Percentiles rank a stretch among this genome's conserved stretches.
These are phyloP conservation scores for Agrochola lota DNA, from an alignment of 2,888 invertebrate species.

Conservation along the genomic window DNA sequence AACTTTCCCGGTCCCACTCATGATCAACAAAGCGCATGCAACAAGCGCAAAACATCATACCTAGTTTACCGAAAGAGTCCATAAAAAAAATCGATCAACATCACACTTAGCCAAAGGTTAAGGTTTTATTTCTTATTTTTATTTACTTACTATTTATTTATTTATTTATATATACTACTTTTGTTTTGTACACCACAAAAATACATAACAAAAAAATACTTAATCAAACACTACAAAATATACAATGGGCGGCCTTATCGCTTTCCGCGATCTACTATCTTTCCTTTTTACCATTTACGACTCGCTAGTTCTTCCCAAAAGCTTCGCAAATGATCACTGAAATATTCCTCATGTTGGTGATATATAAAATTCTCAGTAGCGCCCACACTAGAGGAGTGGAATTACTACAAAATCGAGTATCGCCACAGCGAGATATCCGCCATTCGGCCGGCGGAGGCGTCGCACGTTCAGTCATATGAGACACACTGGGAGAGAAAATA, in stretches of 20 bases:
- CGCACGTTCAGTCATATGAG: slow-evolving; percentile 57
- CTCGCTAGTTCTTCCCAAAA: slow-evolving; percentile 8
- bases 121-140: neutral
- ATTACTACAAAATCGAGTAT: slow-evolving; percentile 74
- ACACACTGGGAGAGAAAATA: slow-evolving; percentile 64
- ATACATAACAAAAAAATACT: too few relatives aligned
- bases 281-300: neutral
- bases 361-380: slow-evolving; percentile 70
- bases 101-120: neutral
- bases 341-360: slow-evolving; percentile 36
- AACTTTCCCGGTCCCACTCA: neutral
- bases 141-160: neutral
- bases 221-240: too few relatives aligned
- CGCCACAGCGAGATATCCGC: slow-evolving; percentile 75
- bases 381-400: slow-evolving; percentile 25
- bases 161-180: too few relatives aligned
- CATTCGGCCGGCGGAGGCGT: slow-evolving; percentile 76
- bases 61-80: neutral
- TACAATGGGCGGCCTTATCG: too few relatives aligned
- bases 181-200: too few relatives aligned
- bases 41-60: neutral
- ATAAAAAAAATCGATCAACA: neutral
- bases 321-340: slow-evolving; percentile 42
- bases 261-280: too few relatives aligned
- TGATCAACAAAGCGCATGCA: neutral